Evolutionary conservation across 2,113 vertebrate species (phyloP), one percentile per base, ranked within the genome.

Genomic region (Macquaria australasica): DNA sequence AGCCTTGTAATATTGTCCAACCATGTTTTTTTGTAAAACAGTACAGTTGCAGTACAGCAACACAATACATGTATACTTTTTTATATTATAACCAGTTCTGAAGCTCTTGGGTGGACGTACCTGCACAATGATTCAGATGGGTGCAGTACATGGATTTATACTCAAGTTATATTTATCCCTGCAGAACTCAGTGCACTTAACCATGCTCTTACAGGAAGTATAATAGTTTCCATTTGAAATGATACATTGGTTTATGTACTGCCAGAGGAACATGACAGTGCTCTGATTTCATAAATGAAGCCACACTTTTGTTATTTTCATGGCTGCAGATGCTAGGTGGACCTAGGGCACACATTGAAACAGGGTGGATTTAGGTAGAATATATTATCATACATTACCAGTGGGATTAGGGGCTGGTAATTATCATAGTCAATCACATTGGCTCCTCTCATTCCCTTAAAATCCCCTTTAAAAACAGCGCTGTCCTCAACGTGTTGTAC

Each of bases 311-410:
- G 21, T 41, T 53, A 16, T 71, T 75, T 64, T 67, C 43, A 3
- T 83, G 55, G 14, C 62, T 69, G 31, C 41, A 79, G 59, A 80
- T 31, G 34, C 55, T 51, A 51, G n/a, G 41, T 51, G 11, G 15
- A 78, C 23, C n/a, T 50, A 1, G 1, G 23, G 4, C 9, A 12
- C n/a, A 41, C 37, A 39, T 1, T 48, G 23, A 41, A 69, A 72
- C 20, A 58, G 43, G 51, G 8, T 43, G 53, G 21, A 18, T 71
- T 75, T 45, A 68, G 10, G 5, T 16, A 50, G 48, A 60, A 73
- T 25, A 20, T 50, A 48, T 81, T 23, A 37, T 56, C 41, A 8
- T 23, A 55, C 48, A 62, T 51, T 72, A 48, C 1, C 16, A 64
- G 16, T 69, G 18, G 1, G 8, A 8, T 59, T 25, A 34, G 2